Evolutionary conservation across 2,797 vertebrate genomes (phyloP), one percentile per base, ranked within the genome.

Genomic region (Myioborus miniatus): DNA sequence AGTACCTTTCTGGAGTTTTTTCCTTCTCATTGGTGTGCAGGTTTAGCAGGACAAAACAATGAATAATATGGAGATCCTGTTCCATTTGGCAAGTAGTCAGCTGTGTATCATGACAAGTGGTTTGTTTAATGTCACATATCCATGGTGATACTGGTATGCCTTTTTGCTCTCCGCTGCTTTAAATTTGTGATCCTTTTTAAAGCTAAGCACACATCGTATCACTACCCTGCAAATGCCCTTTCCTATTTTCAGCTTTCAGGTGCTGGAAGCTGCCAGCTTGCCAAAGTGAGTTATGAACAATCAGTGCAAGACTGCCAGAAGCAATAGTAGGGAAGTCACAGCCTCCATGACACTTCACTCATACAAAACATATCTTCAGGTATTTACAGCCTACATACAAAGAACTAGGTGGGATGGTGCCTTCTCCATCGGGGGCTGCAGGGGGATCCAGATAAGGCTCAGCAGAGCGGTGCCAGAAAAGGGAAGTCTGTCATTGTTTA

Each of bases 51-150:
- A 76, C 56, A 83, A 74, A 94, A 91, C 87, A 89, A 90, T 68
- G 71, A 92, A 91, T 86, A 93, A 88, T 83, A 83, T 69, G 18
- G 90, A 89, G 85, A 94, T 95, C 74, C 70, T 84, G 74, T 89
- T 96, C 82, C 76, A 89, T 88, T 88, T 97, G 96, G 93, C 92
- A 91, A 53, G 63, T 56, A 90, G 69, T 87, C 94, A 88, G 85
- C 85, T 79, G 87, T 60, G 85, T 95, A 97, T 93, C 85, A 86
- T 90, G 94, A 84, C 79, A 96, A 93, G 89, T 69, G 63, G 63
- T 93, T 96, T 96, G 89, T 96, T 96, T 96, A 96, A 96, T 94
- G 91, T 96, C 87, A 95, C 87, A 94, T 96, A 94, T 79, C 94
- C 91, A 88, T 93, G 87, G 92, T 92, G 91, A 96, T 83, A 67